Evolutionary conservation across 2,113 vertebrate species (phyloP), one percentile per base, ranked within the genome.

Genomic region (Takifugu bimaculatus): DNA sequence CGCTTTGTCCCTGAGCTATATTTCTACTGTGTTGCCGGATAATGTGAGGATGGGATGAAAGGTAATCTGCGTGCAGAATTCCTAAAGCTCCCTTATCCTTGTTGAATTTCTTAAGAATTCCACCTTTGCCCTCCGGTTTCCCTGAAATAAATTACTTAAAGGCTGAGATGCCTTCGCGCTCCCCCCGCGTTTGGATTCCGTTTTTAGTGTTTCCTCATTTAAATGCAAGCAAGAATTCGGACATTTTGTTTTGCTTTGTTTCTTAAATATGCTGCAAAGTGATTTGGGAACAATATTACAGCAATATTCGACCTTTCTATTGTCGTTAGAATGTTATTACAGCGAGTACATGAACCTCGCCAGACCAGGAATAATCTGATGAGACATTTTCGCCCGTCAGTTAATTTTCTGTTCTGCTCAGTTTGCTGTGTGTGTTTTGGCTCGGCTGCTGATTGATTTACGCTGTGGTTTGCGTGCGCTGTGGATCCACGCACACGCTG

Each of bases 61-160:
- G 78, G 85, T 87, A 88, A 89, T 88, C 87, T 85, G 83, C 78
- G 83, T 82, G 82, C 81, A 87, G 85, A 87, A 86, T 83, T 87
- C 77, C 74, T 78, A 86, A 88, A 87, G 86, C 82, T 80, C 75
- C 73, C 68, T 81, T 78, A 85, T 81, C 78, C 81, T 87, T 87
- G 80, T 83, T 90, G 85, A 85, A 84, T 83, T 87, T 86, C 84
- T 86, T 77, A 81, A 85, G 79, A 86, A 83, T 88, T 87, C 80
- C 83, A 87, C 85, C 78, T 88, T 85, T 88, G 87, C 79, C 83
- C 83, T 81, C 77, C 55, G 63, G 82, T 88, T 88, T 87, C 74
- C 79, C 83, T 68, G 72, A 88, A 86, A 87, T 88, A 90, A 88
- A 88, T 87, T 70, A 88, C 82, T 80, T 86, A 71, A 77, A 82